Conservation (phyloP, 2,113 vertebrate species). For the Mellivora capensis region DNA sequence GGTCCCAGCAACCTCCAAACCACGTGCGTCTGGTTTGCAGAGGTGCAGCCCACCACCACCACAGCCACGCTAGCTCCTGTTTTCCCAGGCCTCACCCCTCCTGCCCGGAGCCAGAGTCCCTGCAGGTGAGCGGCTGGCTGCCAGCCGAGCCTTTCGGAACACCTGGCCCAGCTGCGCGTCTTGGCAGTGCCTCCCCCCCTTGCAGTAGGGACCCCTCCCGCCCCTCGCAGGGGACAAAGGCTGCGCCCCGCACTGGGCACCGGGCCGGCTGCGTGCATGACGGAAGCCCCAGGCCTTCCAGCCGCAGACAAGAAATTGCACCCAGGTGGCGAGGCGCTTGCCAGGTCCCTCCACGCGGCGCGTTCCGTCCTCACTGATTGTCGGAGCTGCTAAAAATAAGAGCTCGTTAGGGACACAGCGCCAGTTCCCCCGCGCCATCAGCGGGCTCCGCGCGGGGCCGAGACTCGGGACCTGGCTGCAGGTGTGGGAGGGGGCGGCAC, state of each 20-base stretch:
- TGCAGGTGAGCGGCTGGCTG: not conserved
- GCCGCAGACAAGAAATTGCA: not conserved
- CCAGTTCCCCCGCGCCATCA: not conserved
- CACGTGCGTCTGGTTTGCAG: not conserved
- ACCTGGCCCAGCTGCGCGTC: not conserved
- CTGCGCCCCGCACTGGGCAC: not conserved
- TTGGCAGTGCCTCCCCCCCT: not conserved
- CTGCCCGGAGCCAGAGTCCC: no score
- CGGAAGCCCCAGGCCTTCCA: not conserved
- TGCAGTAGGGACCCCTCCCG: not conserved
- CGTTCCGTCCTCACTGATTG: not conserved
- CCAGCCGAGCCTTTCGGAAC: not conserved
- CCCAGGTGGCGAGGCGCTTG: not conserved
- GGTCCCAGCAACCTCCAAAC: not conserved
- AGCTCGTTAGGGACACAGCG: not conserved
- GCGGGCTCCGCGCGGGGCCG: fast-evolving
- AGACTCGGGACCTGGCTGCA: not conserved
- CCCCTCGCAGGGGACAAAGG: not conserved
- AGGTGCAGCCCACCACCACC: not conserved
- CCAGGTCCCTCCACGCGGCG: not conserved
- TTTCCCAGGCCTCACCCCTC: not conserved
- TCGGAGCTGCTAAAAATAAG: not conserved
- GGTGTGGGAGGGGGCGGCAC: not conserved
- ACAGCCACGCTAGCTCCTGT: not conserved
- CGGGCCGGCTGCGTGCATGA: fast-evolving